phyloP scores from a whole-genome alignment of 2,113 vertebrate species.

The Paratilapia polleni region DNA sequence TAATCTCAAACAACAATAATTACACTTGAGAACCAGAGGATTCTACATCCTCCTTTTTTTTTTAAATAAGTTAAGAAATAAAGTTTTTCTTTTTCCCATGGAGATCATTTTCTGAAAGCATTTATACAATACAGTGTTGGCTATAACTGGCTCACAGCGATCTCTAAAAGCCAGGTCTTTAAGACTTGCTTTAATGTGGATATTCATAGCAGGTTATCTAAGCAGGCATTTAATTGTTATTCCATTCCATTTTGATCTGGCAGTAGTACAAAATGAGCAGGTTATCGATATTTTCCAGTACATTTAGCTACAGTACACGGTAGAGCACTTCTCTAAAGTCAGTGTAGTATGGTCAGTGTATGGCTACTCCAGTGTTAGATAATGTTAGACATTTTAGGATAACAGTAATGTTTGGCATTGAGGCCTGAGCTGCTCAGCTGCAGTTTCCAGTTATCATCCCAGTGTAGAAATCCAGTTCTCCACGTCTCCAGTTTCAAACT shows the following conservation, averaged over 20 bases:
- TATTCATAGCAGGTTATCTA: constrained; percentile 61
- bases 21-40: constrained; percentile 74
- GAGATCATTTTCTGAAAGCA: constrained; percentile 58
- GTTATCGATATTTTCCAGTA: constrained; percentile 67
- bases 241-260: constrained; percentile 58
- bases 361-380: constrained; percentile 72
- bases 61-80: constrained; percentile 85
- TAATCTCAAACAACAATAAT: constrained; percentile 75
- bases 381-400: constrained; percentile 46
- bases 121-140: constrained; percentile 70
- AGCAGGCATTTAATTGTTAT: constrained; percentile 63
- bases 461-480: constrained; percentile 57
- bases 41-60: constrained; percentile 43
- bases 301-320: constrained; percentile 61
- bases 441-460: constrained; percentile 54
- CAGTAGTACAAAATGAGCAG: constrained; percentile 64
- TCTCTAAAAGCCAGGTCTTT: constrained; percentile 61
- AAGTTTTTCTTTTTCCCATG: constrained; percentile 55
- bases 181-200: constrained; percentile 61
- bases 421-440: constrained; percentile 50
- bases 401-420: constrained; percentile 61
- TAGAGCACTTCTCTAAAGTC: constrained; percentile 55
- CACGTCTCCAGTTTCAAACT: constrained; percentile 6
- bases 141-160: constrained; percentile 65
- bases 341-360: constrained; percentile 64